Conservation (phyloP, 2,888 invertebrate species). For the Lepidochitona cinerea region DNA sequence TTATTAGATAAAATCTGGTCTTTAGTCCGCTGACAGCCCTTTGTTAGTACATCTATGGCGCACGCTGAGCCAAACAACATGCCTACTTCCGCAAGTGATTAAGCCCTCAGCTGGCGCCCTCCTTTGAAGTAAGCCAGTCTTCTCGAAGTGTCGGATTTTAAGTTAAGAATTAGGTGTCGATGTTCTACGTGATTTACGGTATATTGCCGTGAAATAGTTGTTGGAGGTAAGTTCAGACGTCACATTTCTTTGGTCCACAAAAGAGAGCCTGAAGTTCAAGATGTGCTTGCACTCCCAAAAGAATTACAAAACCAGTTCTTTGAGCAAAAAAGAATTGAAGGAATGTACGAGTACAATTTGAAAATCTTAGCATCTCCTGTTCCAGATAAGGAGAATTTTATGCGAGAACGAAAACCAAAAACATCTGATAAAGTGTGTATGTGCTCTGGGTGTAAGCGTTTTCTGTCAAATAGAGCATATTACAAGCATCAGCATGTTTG, state of each 20-base stretch:
- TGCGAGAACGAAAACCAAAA: conserved; percentile 23
- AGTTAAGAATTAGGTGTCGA: too few species aligned
- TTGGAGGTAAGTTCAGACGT: conserved; percentile 3
- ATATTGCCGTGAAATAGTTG: neutral
- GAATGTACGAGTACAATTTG: conserved; percentile 7
- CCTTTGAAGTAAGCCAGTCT: too few species aligned
- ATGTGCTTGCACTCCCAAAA: neutral
- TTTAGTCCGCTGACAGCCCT: too few species aligned
- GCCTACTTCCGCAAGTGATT: too few species aligned
- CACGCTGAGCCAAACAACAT: too few species aligned
- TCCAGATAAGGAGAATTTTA: neutral
- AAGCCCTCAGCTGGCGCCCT: too few species aligned
- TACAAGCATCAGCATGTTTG: conserved; percentile 17
- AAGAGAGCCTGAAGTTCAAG: neutral
- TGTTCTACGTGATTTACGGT: neutral
- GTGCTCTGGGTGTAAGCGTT: conserved; percentile 19
- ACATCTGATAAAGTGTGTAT: conserved; percentile 14
- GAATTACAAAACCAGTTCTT: conserved; percentile 2
- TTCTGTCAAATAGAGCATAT: conserved; percentile 15
- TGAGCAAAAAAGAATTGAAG: neutral
- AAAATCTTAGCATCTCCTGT: neutral
- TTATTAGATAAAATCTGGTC: too few species aligned
- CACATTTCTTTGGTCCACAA: neutral
- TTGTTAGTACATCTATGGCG: too few species aligned
- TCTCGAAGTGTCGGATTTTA: too few species aligned